Evolutionary conservation across 2,888 invertebrate genomes (phyloP), one percentile per base, ranked within the genome.

Genomic region (Diloba caeruleocephala): DNA sequence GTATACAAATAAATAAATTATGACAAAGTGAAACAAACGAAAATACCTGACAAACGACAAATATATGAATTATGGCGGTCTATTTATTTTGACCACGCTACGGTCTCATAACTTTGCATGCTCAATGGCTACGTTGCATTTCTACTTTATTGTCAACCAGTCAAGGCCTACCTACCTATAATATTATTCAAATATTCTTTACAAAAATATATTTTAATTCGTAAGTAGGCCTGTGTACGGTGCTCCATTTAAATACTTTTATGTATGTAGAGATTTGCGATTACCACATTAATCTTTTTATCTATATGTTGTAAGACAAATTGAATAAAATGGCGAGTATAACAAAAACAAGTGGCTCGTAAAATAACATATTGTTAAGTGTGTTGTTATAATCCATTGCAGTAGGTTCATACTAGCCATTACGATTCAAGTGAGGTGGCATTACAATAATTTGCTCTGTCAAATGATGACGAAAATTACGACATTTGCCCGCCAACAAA

Each of bases 401-500:
- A 50, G 13, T 21, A 28, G 26, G 43, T 48, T 25, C 12, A 45
- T 59, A 41, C 46, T 54, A 44, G 56, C 54, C 62, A 61, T 68
- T 45, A 62, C 12, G 48, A 62, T 71, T 65, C 45, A 51, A 74
- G 61, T 61, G 68, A 63, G 52, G 69, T 56, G 62, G 74, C 54
- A 69, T 65, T 64, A 75, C 32, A 75, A 74, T 71, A 69, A 75
- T 79, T 73, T 67, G 64, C 57, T 65, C 52, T 63, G 76, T 69
- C 52, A 75, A 75, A 78, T 66, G 70, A 58, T 75, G 64, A 74
- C 65, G 57, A 65, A 74, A 68, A 84, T 86, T 80, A 81, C 83
- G 66, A 79, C 79, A 82, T 79, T 71, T 76, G 62, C 65, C 54
- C 58, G 38, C 44, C 66, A 71, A 75, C 78, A 74, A 79, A 75